Base-by-base conservation (phyloP, 2,113 vertebrate species). In the Alaudala cheleensis region DNA sequence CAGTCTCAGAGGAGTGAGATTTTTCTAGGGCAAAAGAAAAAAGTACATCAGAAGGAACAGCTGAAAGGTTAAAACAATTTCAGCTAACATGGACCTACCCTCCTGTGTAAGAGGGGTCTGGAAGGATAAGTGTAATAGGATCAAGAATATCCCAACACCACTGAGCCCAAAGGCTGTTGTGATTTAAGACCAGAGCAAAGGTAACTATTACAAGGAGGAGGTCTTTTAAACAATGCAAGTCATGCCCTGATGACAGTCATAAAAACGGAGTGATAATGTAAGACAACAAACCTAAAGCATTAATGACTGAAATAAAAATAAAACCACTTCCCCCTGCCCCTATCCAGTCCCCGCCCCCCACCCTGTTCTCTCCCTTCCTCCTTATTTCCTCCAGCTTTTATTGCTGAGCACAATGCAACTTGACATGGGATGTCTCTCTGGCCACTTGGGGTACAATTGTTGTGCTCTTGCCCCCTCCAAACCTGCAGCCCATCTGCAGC, bases 401-500 rank as follows among this genome's bases (percentile, higher is more conserved):
- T 61, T 72, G 39, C 47, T 67, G 24, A 57, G 10, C 31, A 34
- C 1, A 6, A 3, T 10, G 24, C 31, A 21, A 1, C 23, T 10
- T 14, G 51, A 47, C 7, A 9, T 10, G 53, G 15, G n/a, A 20
- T 66, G 28, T 40, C 31, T 26, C 47, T 42, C 62, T 57, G 47
- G 21, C 72, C 51, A 20, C 7, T 2, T 80, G 11, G 3, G 56
- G 13, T 25, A 29, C 31, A 44, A 4, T 9, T 31, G 6, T 26
- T 39, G 42, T 53, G 26, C 47, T 61, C 0, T 0, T 66, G 11
- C 2, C 7, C 22, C n/a, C 21, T 83, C 40, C 12, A 5, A 31
- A 15, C 14, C 18, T 61, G 22, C 51, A 80, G 56, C 21, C 6
- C 4, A 19, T 18, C 10, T 31, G 12, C 29, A 28, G 23, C 7